Evolutionary conservation across 2,797 vertebrate species (phyloP), one percentile per base, ranked within the genome.

Genomic region (Todus mexicanus): DNA sequence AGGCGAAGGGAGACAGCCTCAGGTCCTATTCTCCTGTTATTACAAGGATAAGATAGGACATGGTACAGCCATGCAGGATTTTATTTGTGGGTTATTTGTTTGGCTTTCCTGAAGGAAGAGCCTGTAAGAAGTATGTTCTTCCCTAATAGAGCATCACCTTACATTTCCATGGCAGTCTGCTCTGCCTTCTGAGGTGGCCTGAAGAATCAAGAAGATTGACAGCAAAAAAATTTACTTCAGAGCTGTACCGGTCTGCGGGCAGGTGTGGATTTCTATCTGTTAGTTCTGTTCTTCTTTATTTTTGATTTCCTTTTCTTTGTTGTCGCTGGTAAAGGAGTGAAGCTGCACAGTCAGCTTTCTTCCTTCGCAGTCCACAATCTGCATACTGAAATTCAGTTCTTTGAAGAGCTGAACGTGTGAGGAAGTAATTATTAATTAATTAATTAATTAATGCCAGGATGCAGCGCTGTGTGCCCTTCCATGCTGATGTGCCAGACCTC

Each of bases 41-140:
- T 94, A 60, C 51, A 70, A 43, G 53, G 72, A 53, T 76, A 50
- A 89, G n/a, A 54, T 50, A 57, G 59, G 78, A 77, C 72, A 77
- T 63, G 79, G 38, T 89, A 83, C 27, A 77, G 35, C 65, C 64
- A 40, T 65, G 45, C 57, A 80, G 33, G n/a, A 13, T 87, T 81
- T 93, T 93, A 72, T 87, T 54, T 87, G 75, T 65, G 17, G 37
- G 50, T 84, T 92, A 63, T 90, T 95, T 93, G 72, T 79, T 80
- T 92, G 78, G 64, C 81, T 87, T 93, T 87, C 50, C 72, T 10
- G 7, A 92, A 93, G 71, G 81, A 66, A 80, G 57, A 84, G 33
- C 31, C 50, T 68, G 22, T 76, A 45, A 87, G 65, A 65, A 89
- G 42, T 48, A 38, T 68, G 80, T 76, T 76, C 48, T 82, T 81